Percentiles rank a stretch among this genome's conserved stretches.
phyloP scores from a whole-genome alignment of 2,113 vertebrate genomes.

The Aptenodytes forsteri region DNA sequence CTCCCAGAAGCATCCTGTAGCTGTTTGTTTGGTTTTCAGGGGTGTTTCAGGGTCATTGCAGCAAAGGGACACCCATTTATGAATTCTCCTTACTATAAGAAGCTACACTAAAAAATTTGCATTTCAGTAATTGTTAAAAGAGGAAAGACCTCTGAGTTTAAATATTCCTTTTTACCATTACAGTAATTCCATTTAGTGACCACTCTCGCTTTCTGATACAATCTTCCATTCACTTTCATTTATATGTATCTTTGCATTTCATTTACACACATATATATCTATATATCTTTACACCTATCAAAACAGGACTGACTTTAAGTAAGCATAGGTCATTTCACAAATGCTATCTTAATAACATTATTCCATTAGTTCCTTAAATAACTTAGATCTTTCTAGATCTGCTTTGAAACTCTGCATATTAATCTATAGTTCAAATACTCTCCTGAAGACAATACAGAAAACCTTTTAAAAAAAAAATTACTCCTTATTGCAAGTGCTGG shows the following conservation, averaged over 20 bases:
- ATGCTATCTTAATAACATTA: background rate
- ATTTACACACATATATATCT: background rate
- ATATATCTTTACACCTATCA: background rate
- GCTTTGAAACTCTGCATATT: background rate
- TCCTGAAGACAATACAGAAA: background rate
- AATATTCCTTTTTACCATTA: background rate
- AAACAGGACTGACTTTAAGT: background rate
- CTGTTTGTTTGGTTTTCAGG: background rate
- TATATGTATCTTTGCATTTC: background rate
- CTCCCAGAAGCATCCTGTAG: background rate
- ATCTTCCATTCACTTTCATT: background rate
- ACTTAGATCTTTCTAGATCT: background rate
- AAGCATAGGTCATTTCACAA: background rate
- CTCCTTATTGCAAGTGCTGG: background rate
- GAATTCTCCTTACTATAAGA: background rate
- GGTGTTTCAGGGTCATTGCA: background rate
- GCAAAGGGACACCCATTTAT: background rate
- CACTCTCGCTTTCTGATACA: background rate
- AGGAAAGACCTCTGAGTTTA: background rate
- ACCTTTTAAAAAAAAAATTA: background rate
- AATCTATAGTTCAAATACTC: background rate
- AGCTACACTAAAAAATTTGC: background rate
- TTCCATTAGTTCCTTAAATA: background rate
- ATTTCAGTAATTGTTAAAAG: background rate
- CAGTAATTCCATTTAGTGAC: background rate